Base-by-base conservation (phyloP, 35 echinoderm and acorn worm species). In the Apostichopus parvimensis region DNA sequence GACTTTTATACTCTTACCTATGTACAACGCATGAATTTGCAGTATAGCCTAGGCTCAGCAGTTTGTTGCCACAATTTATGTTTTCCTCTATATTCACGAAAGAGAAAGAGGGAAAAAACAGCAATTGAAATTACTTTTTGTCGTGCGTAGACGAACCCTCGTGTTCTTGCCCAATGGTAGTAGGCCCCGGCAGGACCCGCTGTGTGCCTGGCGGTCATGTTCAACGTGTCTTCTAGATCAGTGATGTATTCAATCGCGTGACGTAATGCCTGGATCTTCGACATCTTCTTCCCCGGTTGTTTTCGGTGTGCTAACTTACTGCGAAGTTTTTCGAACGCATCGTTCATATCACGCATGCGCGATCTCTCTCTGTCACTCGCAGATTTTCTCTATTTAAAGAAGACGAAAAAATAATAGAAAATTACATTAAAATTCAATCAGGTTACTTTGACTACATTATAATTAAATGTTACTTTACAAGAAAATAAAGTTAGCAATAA, bases 271-370 rank as follows among this genome's bases (percentile, higher is more conserved):
- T 98, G 97, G 15, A 98, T 98, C 80, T 98, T 98, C 1, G 97
- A 96, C 93, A 99, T 99, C 87, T 96, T 99, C 77, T 99, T 99
- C 0, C 97, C 97, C 15, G 97, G 97, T 62, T 99, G 95, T 73
- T 93, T 94, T 15, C 97, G 71, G 56, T 99, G 97, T 53, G 95
- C 95, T 65, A 99, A 83, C 82, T 99, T 99, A 4, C 77, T 79
- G 1, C 97, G 87, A 5, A 99, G 78, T 80, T 92, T 96, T 73
- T 99, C 97, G 77, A 99, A 99, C 8, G 97, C 97, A 62, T 96
- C 86, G 83, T 99, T 99, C 97, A 99, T 99, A 78, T 99, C 97
- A 57, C 95, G 89, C 97, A 99, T 99, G 12, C 97, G 95, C n/a
- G 95, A 94, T 60, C 97, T 90, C 56, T 99, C 97, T 68, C 97